Evolutionary conservation across 1,140 invertebrate species (phyloP), one percentile per base, ranked within the genome.

Genomic region (Ectropis grisescens): DNA sequence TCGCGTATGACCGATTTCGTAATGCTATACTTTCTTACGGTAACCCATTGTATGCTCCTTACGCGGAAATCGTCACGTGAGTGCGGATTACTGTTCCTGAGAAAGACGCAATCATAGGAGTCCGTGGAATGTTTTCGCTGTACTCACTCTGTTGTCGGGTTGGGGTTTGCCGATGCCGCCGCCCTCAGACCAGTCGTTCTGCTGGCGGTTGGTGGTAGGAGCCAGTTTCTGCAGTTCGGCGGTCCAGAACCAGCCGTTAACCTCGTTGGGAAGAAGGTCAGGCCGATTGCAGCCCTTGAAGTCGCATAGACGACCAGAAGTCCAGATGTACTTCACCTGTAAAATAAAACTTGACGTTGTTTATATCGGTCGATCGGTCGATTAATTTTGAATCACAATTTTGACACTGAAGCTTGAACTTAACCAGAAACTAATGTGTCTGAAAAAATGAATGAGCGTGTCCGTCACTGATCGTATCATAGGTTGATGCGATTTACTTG

Each of bases 231-330:
- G 89, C 10, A 93, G 84, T 40, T 90, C 90, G 2, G 90, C 91
- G 9, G 91, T 93, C 92, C 92, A 94, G 84, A 94, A 94, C 92
- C 92, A 94, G 10, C 92, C 92, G 48, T 93, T 93, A 29, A 92
- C 75, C 15, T 88, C 84, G n/a, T 87, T 82, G 6, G 92, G 92
- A 46, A 91, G 86, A 29, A 93, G 82, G 62, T 93, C 91, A 10
- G 90, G 86, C 39, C 90, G 87, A 47, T 92, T 89, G 54, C 91
- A 93, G 26, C 91, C 92, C 62, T 91, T 90, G 85, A 93, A 93
- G 71, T 93, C 91, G 57, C 92, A 93, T 11, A 93, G 76, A 34
- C 91, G 89, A 37, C 92, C 92, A 11, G 90, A 92, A n/a, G 92
- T 94, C 92, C 92, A 94, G 46, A 92, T 92, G 62, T 93, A 93